Conservation (phyloP, 2,888 invertebrate genomes). For the Mythimna loreyi region DNA sequence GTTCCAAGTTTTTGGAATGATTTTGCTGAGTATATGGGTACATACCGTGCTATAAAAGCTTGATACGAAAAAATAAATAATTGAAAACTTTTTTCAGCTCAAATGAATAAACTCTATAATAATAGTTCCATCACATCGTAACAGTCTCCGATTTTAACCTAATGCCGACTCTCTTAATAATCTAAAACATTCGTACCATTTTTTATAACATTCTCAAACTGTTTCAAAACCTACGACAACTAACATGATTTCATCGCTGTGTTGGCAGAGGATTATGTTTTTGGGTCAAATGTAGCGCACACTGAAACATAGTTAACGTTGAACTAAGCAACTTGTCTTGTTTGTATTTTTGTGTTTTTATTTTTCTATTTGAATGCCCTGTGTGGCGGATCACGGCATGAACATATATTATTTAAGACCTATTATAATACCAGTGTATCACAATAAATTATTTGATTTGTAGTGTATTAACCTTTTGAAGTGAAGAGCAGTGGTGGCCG, state of each 20-base stretch:
- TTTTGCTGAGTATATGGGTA: no score
- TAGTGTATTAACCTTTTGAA: no score
- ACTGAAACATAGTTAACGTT: constrained; percentile 8
- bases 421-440: no score
- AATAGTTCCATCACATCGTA: neutral
- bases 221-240: constrained; percentile 71
- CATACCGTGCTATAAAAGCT: no score
- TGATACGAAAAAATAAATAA: no score
- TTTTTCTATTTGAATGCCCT: no score
- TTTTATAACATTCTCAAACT: neutral
- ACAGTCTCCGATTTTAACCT: neutral
- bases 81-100: neutral
- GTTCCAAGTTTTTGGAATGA: no score
- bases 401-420: no score
- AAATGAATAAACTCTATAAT: neutral
- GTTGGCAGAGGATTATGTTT: constrained; percentile 73
- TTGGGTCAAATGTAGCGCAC: constrained; percentile 68
- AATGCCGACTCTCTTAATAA: neutral
- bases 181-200: neutral
- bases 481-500: no score
- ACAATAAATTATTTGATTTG: no score
- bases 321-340: neutral
- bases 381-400: no score
- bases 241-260: constrained; percentile 78
- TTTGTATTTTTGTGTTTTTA: no score